Evolutionary conservation across 2,797 vertebrate species (phyloP).

Genomic region (Zenarchopterus dispar): DNA sequence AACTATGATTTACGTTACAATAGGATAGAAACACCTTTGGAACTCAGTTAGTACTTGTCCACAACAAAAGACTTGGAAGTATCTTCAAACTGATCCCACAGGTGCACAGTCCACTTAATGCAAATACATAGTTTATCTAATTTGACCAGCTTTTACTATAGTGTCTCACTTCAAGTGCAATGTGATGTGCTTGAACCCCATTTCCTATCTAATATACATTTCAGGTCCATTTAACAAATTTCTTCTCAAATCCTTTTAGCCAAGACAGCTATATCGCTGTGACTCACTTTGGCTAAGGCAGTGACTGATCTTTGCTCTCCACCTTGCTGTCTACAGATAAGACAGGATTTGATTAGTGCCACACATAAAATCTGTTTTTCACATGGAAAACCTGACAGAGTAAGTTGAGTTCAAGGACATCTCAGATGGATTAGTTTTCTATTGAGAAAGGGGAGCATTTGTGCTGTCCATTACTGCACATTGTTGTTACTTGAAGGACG

Average conservation of each 20-base stretch:
- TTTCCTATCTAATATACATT: constrained; percentile 15
- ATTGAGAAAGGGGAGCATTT: too few relatives aligned
- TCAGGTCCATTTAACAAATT: constrained; percentile 26
- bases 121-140: background rate
- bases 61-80: too few relatives aligned
- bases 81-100: too few relatives aligned
- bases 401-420: constrained; percentile 47
- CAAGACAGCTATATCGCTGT: constrained; percentile 33
- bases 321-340: constrained; percentile 32
- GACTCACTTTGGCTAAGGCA: constrained; percentile 37
- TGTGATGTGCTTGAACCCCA: constrained; percentile 10
- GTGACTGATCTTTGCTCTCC: constrained; percentile 43
- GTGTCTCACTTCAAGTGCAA: background rate
- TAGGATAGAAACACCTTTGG: background rate
- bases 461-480: too few relatives aligned
- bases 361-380: constrained; percentile 39
- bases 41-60: background rate
- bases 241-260: constrained; percentile 26
- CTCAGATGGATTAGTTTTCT: background rate
- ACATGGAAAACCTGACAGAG: constrained; percentile 24
- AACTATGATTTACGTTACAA: too few relatives aligned
- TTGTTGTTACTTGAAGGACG: too few relatives aligned
- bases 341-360: constrained; percentile 34
- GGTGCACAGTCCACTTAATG: too few relatives aligned
- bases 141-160: background rate